Conservation (phyloP, 2,797 vertebrate genomes). For the Spinus olivaceus region DNA sequence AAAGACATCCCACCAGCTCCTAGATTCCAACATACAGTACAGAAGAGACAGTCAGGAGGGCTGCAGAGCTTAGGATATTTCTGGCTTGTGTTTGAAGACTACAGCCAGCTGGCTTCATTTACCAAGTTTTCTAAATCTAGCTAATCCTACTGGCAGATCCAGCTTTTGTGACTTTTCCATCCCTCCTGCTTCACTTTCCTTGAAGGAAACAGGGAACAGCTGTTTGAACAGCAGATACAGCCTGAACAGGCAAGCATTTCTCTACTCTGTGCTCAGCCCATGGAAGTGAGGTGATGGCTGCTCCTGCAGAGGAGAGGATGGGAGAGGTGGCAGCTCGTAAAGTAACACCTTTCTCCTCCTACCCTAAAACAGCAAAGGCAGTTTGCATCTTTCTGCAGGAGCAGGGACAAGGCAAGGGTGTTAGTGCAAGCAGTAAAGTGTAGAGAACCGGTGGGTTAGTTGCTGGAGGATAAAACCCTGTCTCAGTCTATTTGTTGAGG, state of each 20-base stretch:
- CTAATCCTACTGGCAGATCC: slow-evolving; percentile 44
- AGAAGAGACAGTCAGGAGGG: slow-evolving; percentile 38
- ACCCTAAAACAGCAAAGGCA: neutral
- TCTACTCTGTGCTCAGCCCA: neutral
- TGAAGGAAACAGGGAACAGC: slow-evolving; percentile 48
- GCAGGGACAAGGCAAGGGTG: neutral
- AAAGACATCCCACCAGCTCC: slow-evolving; percentile 1
- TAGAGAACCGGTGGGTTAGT: neutral
- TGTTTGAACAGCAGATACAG: slow-evolving; percentile 27
- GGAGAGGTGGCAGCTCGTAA: neutral
- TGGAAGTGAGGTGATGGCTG: neutral
- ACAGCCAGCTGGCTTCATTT: slow-evolving; percentile 61
- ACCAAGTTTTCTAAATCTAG: slow-evolving; percentile 65
- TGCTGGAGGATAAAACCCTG: neutral
- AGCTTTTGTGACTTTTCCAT: slow-evolving; percentile 60
- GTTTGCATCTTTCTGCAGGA: slow-evolving; percentile 2
- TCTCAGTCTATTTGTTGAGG: neutral
- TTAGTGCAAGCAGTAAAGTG: neutral
- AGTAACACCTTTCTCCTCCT: slow-evolving; percentile 22
- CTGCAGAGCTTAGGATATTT: slow-evolving; percentile 50
- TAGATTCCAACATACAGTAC: slow-evolving; percentile 31
- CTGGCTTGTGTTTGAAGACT: slow-evolving; percentile 42
- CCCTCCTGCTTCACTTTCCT: slow-evolving; percentile 42
- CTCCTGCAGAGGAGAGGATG: slow-evolving; percentile 2
- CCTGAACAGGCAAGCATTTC: neutral